Evolutionary conservation across 2,113 vertebrate species (phyloP).

Genomic region (Pterophyllum scalare): DNA sequence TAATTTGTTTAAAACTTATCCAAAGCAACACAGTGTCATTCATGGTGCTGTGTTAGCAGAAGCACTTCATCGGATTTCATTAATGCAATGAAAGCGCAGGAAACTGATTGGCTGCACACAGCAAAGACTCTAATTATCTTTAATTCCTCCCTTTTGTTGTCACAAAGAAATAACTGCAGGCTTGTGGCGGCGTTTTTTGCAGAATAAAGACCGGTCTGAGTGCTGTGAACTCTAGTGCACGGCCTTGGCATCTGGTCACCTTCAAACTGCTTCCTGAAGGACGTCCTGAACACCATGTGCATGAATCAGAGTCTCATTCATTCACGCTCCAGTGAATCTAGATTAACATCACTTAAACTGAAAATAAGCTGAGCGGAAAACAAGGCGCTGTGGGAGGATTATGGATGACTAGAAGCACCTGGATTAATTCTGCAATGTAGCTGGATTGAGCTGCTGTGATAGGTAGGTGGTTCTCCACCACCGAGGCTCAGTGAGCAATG

Average conservation of each 20-base stretch:
- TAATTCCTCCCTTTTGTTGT: background rate
- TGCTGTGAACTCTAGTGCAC: no score
- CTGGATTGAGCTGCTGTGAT: background rate
- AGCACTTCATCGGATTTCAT: accelerated
- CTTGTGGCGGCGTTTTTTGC: background rate
- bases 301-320: background rate
- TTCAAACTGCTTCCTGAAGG: background rate
- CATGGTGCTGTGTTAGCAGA: background rate
- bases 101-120: no score
- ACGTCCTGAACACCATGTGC: no score
- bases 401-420: background rate
- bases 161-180: background rate
- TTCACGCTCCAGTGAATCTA: background rate
- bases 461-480: background rate
- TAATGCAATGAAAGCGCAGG: no score
- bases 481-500: background rate
- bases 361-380: background rate
- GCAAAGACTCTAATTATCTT: background rate
- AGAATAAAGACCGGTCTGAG: background rate
- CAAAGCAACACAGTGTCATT: background rate
- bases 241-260: no score
- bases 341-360: background rate
- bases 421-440: background rate
- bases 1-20: background rate
- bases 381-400: background rate